Evolutionary conservation across 1,140 invertebrate genomes (phyloP).

Genomic region (Conus betulinus): DNA sequence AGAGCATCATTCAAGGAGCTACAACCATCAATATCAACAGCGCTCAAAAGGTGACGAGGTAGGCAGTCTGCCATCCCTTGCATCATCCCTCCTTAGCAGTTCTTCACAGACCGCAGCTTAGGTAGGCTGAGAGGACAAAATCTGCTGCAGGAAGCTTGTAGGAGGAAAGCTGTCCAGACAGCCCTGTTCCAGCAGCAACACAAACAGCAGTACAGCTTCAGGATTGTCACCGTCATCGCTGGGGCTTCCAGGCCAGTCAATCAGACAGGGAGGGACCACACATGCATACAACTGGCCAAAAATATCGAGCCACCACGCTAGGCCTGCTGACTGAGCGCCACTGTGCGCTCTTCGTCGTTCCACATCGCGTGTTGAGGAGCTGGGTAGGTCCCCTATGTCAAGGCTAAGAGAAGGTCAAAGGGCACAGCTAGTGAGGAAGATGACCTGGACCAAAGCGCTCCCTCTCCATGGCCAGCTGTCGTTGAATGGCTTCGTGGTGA

Average conservation of each 20-base stretch:
- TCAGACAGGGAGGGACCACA: neutral
- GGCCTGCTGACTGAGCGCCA: neutral
- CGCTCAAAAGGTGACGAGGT: too few relatives aligned
- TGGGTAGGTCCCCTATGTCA: neutral
- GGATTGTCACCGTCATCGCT: too few relatives aligned
- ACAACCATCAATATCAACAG: too few relatives aligned
- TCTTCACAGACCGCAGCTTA: too few relatives aligned
- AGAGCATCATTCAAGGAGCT: neutral
- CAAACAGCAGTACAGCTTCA: too few relatives aligned
- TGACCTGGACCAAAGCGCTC: constrained; percentile 65
- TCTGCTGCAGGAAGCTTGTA: too few relatives aligned
- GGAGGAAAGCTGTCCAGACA: too few relatives aligned
- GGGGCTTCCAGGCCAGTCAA: neutral
- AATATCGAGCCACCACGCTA: too few relatives aligned
- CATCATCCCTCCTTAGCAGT: too few relatives aligned
- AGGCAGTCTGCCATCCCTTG: too few relatives aligned
- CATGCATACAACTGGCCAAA: neutral
- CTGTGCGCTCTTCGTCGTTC: neutral
- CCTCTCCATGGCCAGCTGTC: constrained; percentile 85
- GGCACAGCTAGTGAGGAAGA: constrained; percentile 50
- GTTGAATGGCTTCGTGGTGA: constrained; percentile 88
- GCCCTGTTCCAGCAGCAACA: too few relatives aligned
- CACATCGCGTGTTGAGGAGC: neutral
- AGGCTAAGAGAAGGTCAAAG: neutral
- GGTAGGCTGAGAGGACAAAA: too few relatives aligned